Base-by-base conservation (phyloP, 2,888 invertebrate genomes). In the Zaprionus bogoriensis region DNA sequence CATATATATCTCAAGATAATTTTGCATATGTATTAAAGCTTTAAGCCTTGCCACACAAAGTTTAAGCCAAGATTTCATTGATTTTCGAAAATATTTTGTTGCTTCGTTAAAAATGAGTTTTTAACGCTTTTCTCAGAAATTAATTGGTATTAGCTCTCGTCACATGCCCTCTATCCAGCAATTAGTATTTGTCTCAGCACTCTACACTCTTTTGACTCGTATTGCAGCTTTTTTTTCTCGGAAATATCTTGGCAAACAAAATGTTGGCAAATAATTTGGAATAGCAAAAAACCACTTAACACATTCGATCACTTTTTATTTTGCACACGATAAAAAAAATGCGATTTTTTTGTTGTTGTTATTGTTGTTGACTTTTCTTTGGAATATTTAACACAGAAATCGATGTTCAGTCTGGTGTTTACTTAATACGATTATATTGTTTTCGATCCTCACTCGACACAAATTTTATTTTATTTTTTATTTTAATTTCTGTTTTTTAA, bases 381-480 rank as follows among this genome's bases (percentile, higher is more conserved):
- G 14, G 32, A 36, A 39, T 39, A 20, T 17, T 39, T 2, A 20
- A 17, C 39, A 39, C 17, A 20, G 20, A 20, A 39, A 10, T n/a
- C n/a, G 39, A 2, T 47, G 14, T 38, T 22, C 30, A 23, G 14
- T 42, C 30, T n/a, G 10, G 9, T 39, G 17, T 20, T 39, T 20
- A 39, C n/a, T 39, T 20, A 39, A 10, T 7, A 10, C 39, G 7
- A 30, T 30, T 30, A 5, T 12, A 30, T 41, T n/a, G 14, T 7
- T 17, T 30, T 10, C 17, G 36, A 5, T 19, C 22, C 30, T 30
- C 55, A 62, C 55, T 60, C 53, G 27, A 7, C 22, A 55, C 12
- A 25, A 17, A 39, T 25, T 32, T 1, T 47, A 17, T 39, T 42
- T 39, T 5, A 10, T 48, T 12, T 17, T 45, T 47, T 53, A 27